phyloP scores from a whole-genome alignment of 2,888 invertebrate genomes.

The Galerucella calmariensis region DNA sequence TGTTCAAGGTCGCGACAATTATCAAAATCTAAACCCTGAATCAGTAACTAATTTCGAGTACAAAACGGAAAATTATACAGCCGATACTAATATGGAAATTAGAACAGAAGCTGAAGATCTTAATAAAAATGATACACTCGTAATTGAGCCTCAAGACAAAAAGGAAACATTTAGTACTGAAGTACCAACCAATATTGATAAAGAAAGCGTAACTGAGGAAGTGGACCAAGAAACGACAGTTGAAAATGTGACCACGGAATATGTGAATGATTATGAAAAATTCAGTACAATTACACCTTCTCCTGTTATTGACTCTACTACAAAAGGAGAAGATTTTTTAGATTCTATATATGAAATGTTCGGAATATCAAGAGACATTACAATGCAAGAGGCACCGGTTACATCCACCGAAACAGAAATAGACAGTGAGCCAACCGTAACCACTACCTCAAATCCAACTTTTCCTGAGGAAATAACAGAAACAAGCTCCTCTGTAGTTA shows the following conservation, averaged over 20 bases:
- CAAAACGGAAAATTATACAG: neutral
- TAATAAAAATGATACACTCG: neutral
- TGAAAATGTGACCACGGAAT: neutral
- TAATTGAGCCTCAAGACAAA: neutral
- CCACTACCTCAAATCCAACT: constrained; percentile 51
- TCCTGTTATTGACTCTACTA: neutral
- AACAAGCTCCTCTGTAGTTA: constrained; percentile 40
- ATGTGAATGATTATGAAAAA: constrained; percentile 26
- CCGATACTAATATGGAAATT: neutral
- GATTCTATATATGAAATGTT: constrained; percentile 61
- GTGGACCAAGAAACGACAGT: constrained; percentile 62
- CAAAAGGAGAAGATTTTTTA: constrained; percentile 53
- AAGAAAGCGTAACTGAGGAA: constrained; percentile 5
- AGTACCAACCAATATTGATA: neutral
- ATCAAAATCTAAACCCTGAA: constrained; percentile 24
- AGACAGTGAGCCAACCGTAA: constrained; percentile 32
- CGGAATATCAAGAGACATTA: constrained; percentile 52
- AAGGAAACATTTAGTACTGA: neutral
- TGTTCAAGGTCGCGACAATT: constrained; percentile 33
- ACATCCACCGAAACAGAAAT: constrained; percentile 28
- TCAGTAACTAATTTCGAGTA: neutral
- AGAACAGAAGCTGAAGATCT: neutral
- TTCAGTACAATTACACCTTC: constrained; percentile 7
- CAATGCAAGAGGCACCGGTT: constrained; percentile 36
- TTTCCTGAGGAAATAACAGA: constrained; percentile 56